These are phyloP conservation scores for Synodontis membranacea DNA, from an alignment of 2,113 vertebrate genomes.

Conservation along the genomic window DNA sequence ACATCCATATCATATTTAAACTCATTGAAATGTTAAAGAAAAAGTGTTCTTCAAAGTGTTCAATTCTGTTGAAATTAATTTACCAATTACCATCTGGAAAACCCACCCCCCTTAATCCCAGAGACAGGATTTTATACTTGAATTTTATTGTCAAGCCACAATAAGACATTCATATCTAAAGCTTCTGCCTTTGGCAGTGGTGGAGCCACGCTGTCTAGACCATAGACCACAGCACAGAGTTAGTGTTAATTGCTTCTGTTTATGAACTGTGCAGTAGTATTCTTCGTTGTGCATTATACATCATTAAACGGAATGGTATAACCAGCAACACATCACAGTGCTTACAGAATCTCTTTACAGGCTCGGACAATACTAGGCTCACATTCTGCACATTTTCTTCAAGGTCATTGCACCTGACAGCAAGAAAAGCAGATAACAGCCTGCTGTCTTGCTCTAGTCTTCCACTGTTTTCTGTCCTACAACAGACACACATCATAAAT, in stretches of 20 bases:
- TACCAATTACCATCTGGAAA: neutral
- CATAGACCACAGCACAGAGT: neutral
- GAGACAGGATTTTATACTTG: neutral
- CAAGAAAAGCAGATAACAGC: slow-evolving; percentile 1
- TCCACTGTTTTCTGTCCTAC: slow-evolving; percentile 1
- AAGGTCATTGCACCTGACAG: neutral
- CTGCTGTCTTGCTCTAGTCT: slow-evolving; percentile 24
- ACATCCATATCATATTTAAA: neutral
- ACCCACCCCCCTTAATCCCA: neutral
- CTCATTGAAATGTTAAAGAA: neutral
- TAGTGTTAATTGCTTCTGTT: neutral
- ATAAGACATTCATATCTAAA: neutral
- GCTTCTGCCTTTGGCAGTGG: neutral
- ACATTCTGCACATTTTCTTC: neutral
- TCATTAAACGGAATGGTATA: neutral
- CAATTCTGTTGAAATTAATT: neutral
- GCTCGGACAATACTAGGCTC: neutral
- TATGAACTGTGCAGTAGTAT: neutral
- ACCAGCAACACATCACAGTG: neutral
- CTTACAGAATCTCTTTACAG: neutral
- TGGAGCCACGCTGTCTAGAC: neutral
- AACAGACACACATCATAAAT: neutral
- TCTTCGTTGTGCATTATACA: neutral
- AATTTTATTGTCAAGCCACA: slow-evolving; percentile 10
- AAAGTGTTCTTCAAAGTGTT: too few relatives aligned